Conservation (phyloP, 2,888 invertebrate genomes). For the Molanna angustata region DNA sequence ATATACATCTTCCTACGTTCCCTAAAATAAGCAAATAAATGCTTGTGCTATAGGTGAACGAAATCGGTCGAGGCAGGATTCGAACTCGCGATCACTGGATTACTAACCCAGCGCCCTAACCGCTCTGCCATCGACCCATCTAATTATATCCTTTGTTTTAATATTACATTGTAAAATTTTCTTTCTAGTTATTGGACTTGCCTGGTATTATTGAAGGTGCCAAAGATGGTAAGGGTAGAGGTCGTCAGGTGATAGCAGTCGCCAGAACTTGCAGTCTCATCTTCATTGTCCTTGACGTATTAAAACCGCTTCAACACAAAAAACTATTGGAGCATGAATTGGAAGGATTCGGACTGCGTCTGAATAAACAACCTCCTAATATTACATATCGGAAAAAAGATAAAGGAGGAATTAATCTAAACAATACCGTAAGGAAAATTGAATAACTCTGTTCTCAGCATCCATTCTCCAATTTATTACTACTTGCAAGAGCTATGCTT, state of each 20-base stretch:
- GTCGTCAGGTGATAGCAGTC: slow-evolving; percentile 98
- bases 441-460: too few species aligned
- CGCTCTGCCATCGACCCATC: too few species aligned
- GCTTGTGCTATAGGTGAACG: too few species aligned
- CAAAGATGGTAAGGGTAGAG: slow-evolving; percentile 98
- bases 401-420: slow-evolving; percentile 97
- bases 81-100: too few species aligned
- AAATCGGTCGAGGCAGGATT: too few species aligned
- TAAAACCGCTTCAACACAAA: slow-evolving; percentile 97
- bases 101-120: too few species aligned
- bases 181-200: slow-evolving; percentile 82
- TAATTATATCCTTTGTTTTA: not conserved
- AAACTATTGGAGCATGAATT: slow-evolving; percentile 94
- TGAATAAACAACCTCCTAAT: slow-evolving; percentile 96
- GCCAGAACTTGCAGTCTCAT: slow-evolving; percentile 97
- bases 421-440: slow-evolving; percentile 72
- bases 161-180: not conserved
- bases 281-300: slow-evolving; percentile 95
- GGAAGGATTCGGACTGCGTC: slow-evolving; percentile 96
- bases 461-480: too few species aligned
- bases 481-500: too few species aligned
- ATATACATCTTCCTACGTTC: too few species aligned
- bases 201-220: slow-evolving; percentile 99
- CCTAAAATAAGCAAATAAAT: too few species aligned
- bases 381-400: slow-evolving; percentile 96